These are phyloP conservation scores for Aurelia sp. DNA, from an alignment of 30 jellyfish, hydroid and myxozoan genomes.

Conservation along the genomic window DNA sequence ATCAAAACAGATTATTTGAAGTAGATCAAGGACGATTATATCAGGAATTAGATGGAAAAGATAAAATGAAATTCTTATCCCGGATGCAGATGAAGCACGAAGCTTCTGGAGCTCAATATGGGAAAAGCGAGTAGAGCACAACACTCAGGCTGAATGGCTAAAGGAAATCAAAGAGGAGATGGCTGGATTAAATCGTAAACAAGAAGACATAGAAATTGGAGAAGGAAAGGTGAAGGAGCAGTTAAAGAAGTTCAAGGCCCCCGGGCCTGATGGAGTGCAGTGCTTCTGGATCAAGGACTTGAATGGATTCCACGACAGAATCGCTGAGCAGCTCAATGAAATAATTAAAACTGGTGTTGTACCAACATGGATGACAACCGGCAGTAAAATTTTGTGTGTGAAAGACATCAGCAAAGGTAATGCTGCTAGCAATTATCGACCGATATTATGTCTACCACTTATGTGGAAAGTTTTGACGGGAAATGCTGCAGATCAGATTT, in stretches of 20 bases:
- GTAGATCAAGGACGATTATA: conserved; percentile 34
- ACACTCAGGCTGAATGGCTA: conserved; percentile 9
- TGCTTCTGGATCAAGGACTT: conserved; percentile 5
- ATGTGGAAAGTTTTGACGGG: conserved; percentile 1
- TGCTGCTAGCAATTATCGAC: conserved; percentile 2
- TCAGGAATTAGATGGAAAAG: conserved; percentile 31
- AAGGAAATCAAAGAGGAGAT: conserved; percentile 12
- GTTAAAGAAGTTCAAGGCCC: not conserved
- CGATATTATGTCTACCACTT: no score
- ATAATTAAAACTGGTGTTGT: conserved; percentile 2
- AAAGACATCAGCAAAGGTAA: not conserved
- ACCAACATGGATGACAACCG: conserved; percentile 10
- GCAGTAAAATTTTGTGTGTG: not conserved
- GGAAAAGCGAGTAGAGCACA: not conserved
- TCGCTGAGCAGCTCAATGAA: not conserved
- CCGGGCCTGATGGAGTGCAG: conserved; percentile 12
- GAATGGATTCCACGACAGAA: conserved; percentile 5
- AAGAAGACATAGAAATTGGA: conserved; percentile 1
- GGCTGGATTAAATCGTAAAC: not conserved
- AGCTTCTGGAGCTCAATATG: conserved; percentile 14
- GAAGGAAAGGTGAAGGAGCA: conserved; percentile 6
- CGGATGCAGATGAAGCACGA: conserved; percentile 11
- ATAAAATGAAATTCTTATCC: conserved; percentile 1
- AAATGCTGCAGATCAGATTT: not conserved
- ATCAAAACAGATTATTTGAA: conserved; percentile 25